Evolutionary conservation across 2,797 vertebrate species (phyloP), one percentile per base, ranked within the genome.

Genomic region (Cossypha caffra): DNA sequence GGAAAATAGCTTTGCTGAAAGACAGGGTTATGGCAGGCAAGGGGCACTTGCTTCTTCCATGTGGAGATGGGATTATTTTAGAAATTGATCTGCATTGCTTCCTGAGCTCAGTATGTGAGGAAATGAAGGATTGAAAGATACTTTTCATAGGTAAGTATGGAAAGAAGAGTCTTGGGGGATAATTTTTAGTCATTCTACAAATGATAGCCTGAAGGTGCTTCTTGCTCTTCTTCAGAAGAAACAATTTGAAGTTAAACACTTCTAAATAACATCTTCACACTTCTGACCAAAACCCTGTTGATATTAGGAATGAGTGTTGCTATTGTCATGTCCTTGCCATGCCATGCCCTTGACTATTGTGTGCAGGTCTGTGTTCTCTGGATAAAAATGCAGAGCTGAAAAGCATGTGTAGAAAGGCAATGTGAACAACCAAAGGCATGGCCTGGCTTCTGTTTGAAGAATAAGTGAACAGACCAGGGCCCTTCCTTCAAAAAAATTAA

Each of bases 391-490:
- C 13, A 59, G 58, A 58, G 35, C 24, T 72, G 38, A 51, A 84
- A 90, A 76, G 16, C 7, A 2, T 1, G 6, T 35, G 33, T 52
- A 25, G 51, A n/a, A 51, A 7, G 31, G 33, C 31, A 55, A 4
- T 1, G 8, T 72, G 55, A 51, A 16, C 23, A 74, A 58, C 37
- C 17, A 74, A 69, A 74, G 40, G 7, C 35, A 5, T 20, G 51
- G 31, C 3, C 51, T 88, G 38, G 38, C 38, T 78, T 80, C 42
- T 13, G 3, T n/a, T 35, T 84, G 59, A 68, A 43, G 50, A 84
- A 28, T 0, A 2, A 45, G 11, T 21, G 47, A 68, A 26, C 18
- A 28, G 37, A 26, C 3, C 7, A 21, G 16, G 20, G n/a, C 35
- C 13, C 13, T 84, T 76, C 12, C 42, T 80, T 14, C 20, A 51